Conservation (phyloP, 1,140 invertebrate species). For the Drosophila sechellia region DNA sequence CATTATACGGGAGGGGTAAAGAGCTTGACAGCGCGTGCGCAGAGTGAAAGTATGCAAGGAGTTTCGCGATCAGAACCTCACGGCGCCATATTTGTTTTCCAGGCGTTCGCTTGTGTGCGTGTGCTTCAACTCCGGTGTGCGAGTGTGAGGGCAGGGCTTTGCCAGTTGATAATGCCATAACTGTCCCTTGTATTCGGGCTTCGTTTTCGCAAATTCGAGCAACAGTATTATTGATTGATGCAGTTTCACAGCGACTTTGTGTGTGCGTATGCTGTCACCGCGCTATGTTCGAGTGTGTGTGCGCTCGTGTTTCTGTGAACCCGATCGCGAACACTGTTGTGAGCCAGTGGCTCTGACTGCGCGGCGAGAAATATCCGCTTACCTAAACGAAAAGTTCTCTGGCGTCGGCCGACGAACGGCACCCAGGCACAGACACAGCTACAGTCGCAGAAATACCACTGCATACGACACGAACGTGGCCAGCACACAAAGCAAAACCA, state of each 20-base stretch:
- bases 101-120: slow-evolving; percentile 25
- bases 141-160: slow-evolving; percentile 10
- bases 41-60: slow-evolving; percentile 45
- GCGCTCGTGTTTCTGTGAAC: slow-evolving; percentile 40
- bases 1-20: slow-evolving; percentile 2
- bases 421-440: slow-evolving; percentile 42
- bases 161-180: not conserved
- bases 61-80: slow-evolving; percentile 47
- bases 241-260: slow-evolving; percentile 14
- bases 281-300: slow-evolving; percentile 54
- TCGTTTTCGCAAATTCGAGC: not conserved
- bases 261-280: slow-evolving; percentile 5
- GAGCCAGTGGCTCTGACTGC: slow-evolving; percentile 43
- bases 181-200: too few species aligned
- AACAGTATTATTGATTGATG: not conserved
- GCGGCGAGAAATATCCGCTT: slow-evolving; percentile 70
- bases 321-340: slow-evolving; percentile 30
- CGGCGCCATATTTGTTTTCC: slow-evolving; percentile 77
- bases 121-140: slow-evolving; percentile 20
- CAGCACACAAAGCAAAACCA: slow-evolving; percentile 81
- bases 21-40: not conserved
- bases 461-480: slow-evolving; percentile 41
- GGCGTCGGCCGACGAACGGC: slow-evolving; percentile 59
- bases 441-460: slow-evolving; percentile 31
- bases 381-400: slow-evolving; percentile 79